Base-by-base conservation (phyloP, 2,113 vertebrate species). In the Choloepus hoffmanni region DNA sequence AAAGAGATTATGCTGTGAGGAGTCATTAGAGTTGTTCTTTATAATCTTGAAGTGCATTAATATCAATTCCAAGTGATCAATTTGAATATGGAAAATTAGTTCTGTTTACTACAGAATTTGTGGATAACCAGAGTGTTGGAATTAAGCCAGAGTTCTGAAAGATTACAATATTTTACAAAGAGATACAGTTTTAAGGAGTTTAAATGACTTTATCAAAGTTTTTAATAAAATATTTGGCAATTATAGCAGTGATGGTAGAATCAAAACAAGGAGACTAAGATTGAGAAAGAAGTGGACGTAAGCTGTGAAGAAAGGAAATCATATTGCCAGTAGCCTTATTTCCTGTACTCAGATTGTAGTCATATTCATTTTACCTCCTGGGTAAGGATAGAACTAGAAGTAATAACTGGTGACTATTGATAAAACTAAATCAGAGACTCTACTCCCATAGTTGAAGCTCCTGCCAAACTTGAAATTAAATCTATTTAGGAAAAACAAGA, bases 151-250 rank as follows among this genome's bases (percentile, higher is more conserved):
- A 23, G 23, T 85, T 65, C 58, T 63, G 43, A 79, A 92, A 77
- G 50, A 45, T 33, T 85, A 4, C 3, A 45, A 7, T n/a, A 60
- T 13, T 85, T 72, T 83, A 11, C 86, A 5, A 5, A 85, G 21
- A 91, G 24, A 77, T 33, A 81, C 28, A 95, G 40, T 3, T 82
- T 63, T 45, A n/a, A 33, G n/a, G 55, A 87, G 19, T 5, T 84
- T 82, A 48, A 93, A 89, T 86, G 53, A 2, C 53, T 96, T 92
- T 93, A 48, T 26, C 40, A 97, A 91, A 50, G 30, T 89, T 95
- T 95, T 95, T 63, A 89, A 15, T 82, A 73, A 86, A 67, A 65
- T 53, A 85, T 76, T 81, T 33, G 43, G 19, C 16, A 36, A 45
- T 79, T 73, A 55, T n/a, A 50, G 16, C n/a, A 33, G 18, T 68